Evolutionary conservation across 2,888 invertebrate species (phyloP), one percentile per base, ranked within the genome.

Genomic region (Chrysomela aeneicollis): DNA sequence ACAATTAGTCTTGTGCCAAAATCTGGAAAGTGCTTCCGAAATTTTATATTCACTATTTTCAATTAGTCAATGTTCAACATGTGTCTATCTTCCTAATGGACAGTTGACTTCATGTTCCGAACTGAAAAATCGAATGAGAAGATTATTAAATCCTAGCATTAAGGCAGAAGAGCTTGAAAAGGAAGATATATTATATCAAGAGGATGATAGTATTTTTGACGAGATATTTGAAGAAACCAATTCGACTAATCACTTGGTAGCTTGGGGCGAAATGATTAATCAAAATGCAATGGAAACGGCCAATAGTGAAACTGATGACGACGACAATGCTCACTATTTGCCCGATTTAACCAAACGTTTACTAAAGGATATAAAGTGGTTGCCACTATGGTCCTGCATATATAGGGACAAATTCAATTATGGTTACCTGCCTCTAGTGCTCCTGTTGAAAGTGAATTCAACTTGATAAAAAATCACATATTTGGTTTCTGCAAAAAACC

Each of bases 271-370:
- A 3, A 17, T n/a, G 2, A 53, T 53, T 17, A 15, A 53, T n/a
- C 26, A n/a, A 30, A 26, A 10, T n/a, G 15, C 3, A 6, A n/a
- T 32, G 15, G 35, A 30, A 30, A 26, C 30, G 5, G 17, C 15
- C 8, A 21, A 22, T 21, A 37, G 2, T 1, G 22, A 42, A 57
- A 57, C 17, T 42, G 57, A 21, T 46, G 57, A 53, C 18, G 57
- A 57, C 22, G 46, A 57, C 22, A 57, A 57, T 15, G 57, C 57
- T 17, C 57, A 57, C 15, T 46, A 47, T 21, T 46, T 47, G 19
- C 57, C 57, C 12, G 57, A 57, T 15, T 47, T 57, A 22, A 26
- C 47, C 5, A 18, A 53, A 0, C 19, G 26, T 12, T 9, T 53
- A 10, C 12, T 30, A 15, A 26, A 17, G 12, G 53, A 53, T 26